Percentiles rank a stretch among this genome's conserved stretches.
phyloP scores from a whole-genome alignment of 30 jellyfish, hydroid and myxozoan species.

The Chrysaora quinquecirrha region DNA sequence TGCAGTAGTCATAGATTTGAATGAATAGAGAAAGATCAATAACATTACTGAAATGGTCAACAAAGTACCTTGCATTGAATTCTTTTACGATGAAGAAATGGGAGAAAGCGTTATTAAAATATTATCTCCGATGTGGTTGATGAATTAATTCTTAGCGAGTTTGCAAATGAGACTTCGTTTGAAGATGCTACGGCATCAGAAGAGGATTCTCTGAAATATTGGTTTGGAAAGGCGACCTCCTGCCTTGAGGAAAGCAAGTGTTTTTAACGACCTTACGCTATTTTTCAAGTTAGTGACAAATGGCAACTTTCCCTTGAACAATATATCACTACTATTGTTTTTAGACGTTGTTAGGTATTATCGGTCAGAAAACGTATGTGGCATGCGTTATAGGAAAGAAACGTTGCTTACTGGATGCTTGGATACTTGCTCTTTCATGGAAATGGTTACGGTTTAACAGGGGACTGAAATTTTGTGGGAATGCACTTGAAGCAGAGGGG shows the following conservation, averaged over 20 bases:
- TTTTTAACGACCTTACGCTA: not conserved
- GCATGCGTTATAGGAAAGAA: not conserved
- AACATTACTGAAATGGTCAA: too few relatives aligned
- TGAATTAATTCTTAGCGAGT: not conserved
- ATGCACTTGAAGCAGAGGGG: not conserved
- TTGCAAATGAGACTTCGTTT: not conserved
- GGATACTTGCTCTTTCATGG: slow-evolving; percentile 1
- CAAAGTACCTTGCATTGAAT: too few relatives aligned
- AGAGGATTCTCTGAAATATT: not conserved
- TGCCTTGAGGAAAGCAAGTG: not conserved
- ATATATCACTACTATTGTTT: not conserved
- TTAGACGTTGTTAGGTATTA: not conserved
- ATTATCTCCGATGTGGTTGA: not conserved
- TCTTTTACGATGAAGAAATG: too few relatives aligned
- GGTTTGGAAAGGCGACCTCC: not conserved
- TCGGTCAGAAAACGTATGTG: not conserved
- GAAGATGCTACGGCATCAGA: not conserved
- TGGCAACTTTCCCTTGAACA: not conserved
- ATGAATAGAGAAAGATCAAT: too few relatives aligned
- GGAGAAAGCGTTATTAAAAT: too few relatives aligned
- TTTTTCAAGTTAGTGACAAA: not conserved
- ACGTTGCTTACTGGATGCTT: not conserved
- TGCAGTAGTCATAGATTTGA: too few relatives aligned
- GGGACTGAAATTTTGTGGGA: not conserved
- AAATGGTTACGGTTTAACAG: not conserved